phyloP scores from a whole-genome alignment of 2,113 vertebrate genomes.

The Rhinichthys klamathensis region DNA sequence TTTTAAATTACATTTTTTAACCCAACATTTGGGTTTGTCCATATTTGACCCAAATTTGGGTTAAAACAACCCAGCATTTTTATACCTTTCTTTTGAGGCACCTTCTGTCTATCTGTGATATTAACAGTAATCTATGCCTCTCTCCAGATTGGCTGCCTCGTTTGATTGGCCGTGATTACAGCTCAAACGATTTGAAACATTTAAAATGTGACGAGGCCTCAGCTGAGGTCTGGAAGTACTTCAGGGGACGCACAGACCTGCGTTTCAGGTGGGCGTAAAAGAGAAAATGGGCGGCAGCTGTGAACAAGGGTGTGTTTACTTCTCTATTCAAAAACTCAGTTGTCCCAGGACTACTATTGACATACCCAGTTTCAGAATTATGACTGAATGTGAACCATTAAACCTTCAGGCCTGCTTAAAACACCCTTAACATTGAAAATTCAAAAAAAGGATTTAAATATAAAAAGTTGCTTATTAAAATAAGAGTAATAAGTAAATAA shows the following conservation, averaged over 20 bases:
- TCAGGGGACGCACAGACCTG: slow-evolving; percentile 61
- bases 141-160: slow-evolving; percentile 33
- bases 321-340: slow-evolving; percentile 14
- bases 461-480: too few species aligned
- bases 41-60: too few species aligned
- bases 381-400: background rate
- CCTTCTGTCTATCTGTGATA: slow-evolving; percentile 41
- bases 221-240: slow-evolving; percentile 74
- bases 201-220: slow-evolving; percentile 55
- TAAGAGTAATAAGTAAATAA: too few species aligned
- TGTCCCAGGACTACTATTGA: background rate
- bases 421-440: background rate
- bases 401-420: background rate
- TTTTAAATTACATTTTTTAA: too few species aligned
- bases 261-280: slow-evolving; percentile 56
- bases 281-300: slow-evolving; percentile 53
- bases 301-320: slow-evolving; percentile 55
- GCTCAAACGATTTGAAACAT: slow-evolving; percentile 49
- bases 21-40: too few species aligned
- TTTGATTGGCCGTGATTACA: slow-evolving; percentile 58
- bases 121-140: slow-evolving; percentile 57
- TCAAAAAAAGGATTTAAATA: too few species aligned
- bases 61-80: too few species aligned
- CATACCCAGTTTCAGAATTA: background rate
- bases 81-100: background rate